Base-by-base conservation (phyloP, 2,113 vertebrate genomes). In the Actenoides hombroni region DNA sequence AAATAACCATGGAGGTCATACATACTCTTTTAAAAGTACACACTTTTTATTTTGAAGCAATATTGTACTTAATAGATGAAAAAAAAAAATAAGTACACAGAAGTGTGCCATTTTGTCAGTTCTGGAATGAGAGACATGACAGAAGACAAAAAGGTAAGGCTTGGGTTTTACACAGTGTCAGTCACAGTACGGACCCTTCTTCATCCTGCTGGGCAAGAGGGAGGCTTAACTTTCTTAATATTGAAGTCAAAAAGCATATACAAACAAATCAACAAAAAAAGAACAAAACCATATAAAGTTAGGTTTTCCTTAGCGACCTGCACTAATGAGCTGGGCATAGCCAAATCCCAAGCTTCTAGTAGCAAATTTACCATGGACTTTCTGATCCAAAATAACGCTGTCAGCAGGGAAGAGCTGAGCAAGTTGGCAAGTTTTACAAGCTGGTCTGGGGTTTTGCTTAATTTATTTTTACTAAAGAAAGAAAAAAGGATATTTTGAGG, bases 11-110 rank as follows among this genome's bases (percentile, higher is more conserved):
- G 6, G 15, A 10, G 3, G 2, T 23, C 49, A 53, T 10, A 51
- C 0, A 37, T 0, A 24, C 1, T 10, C 26, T 33, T 40, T 9
- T 25, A 1, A 44, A 67, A 81, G 70, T 0, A 46, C 4, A 54
- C 10, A 29, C 8, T 31, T 86, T 5, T 24, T 56, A 42, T 37
- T 90, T 33, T 44, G 19, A 86, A 77, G 29, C 13, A 51, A 29
- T n/a, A 12, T 9, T 19, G 2, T 21, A 71, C 4, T 67, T 68
- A 60, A 28, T 2, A 29, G 4, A 11, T 8, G 4, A 25, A 51
- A 19, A 35, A 19, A 35, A 67, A 31, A 54, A 6, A 7, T 5
- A 1, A 49, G 13, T 7, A n/a, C 26, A 29, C 1, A 11, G 2
- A 54, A 61, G 3, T 2, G 23, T 35, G 28, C 18, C 1, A 10